Evolutionary conservation across 2,797 vertebrate species (phyloP), one percentile per base, ranked within the genome.

Genomic region (Rhyacichthys aspro): DNA sequence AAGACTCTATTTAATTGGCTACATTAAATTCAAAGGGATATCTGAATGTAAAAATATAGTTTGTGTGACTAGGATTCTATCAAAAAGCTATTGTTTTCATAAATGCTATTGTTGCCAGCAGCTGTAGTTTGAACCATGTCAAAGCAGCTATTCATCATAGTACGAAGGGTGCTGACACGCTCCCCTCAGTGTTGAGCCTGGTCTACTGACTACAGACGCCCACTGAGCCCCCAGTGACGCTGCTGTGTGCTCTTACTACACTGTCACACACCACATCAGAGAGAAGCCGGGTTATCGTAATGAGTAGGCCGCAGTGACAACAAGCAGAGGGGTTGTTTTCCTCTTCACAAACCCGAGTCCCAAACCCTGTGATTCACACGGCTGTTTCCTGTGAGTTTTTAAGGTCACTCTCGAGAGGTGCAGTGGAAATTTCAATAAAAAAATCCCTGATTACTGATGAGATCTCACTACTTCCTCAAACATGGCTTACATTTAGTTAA

Each of bases 311-410:
- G 1, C 14, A 49, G 58, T 76, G 59, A 78, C 69, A 66, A 18
- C 59, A 57, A 47, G 43, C 32, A 54, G 12, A 47, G 55, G 68
- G 68, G 52, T 36, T 9, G 54, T 65, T 79, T 70, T 79, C 52
- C 49, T 71, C 15, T 43, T 39, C 12, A 36, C 56, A 43, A 14
- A 47, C 33, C 34, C 74, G 48, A 71, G 79, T 70, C 74, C 86
- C 80, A 72, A 58, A 67, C 67, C 58, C 65, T 57, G 70, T 85
- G 83, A 87, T 83, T 89, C 82, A 87, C 67, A 59, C 58, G 43
- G 12, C 41, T 43, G 69, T 79, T 81, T 75, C 73, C 65, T 77
- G 61, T 66, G 19, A 17, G 55, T 65, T 69, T 63, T 62, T 17
- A 67, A 74, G 39, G 37, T 75, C 36, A 46, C 0, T 43, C 44